Evolutionary conservation across 1,140 invertebrate species (phyloP), one percentile per base, ranked within the genome.

Genomic region (Mizuhopecten yessoensis): DNA sequence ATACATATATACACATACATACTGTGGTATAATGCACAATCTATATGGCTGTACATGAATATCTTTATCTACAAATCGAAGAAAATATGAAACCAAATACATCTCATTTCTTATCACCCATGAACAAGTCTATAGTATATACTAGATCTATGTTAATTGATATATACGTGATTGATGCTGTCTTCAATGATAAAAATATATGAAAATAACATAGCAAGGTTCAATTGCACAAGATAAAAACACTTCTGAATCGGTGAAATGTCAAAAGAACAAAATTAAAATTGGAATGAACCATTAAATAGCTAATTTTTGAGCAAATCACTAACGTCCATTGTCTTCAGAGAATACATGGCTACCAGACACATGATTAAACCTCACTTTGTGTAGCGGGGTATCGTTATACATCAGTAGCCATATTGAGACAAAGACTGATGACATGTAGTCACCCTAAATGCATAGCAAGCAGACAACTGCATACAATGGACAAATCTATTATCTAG

Each of bases 11-110:
- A 75, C 29, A 75, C n/a, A 39, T 13, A 75, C 5, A 75, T 29
- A 29, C 57, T 75, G 57, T 75, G 57, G 29, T 75, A 75, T n/a
- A 75, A 49, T 49, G 20, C 57, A 75, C 57, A 75, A 29, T 75
- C 57, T 75, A 75, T n/a, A 75, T n/a, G 45, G 45, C 15, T 49
- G 45, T 49, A 49, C 45, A 49, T 49, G n/a, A 7, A 75, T 75
- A n/a, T 75, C 57, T 29, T 75, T 75, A 75, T 75, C 57, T 75
- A 75, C 57, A 75, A 75, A 75, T 75, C 29, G n/a, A 75, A 75
- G 57, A 23, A 75, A 75, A 75, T 75, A 75, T 75, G 57, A 75
- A 75, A 75, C 57, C 57, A 75, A 75, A 75, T 75, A 75, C 57
- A 75, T 57, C n/a, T n/a, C n/a, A 75, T 45, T 45, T 45, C 10